Evolutionary conservation across 64 coral and sea anemone genomes (phyloP).

Genomic region (Stichodactyla mertensii): DNA sequence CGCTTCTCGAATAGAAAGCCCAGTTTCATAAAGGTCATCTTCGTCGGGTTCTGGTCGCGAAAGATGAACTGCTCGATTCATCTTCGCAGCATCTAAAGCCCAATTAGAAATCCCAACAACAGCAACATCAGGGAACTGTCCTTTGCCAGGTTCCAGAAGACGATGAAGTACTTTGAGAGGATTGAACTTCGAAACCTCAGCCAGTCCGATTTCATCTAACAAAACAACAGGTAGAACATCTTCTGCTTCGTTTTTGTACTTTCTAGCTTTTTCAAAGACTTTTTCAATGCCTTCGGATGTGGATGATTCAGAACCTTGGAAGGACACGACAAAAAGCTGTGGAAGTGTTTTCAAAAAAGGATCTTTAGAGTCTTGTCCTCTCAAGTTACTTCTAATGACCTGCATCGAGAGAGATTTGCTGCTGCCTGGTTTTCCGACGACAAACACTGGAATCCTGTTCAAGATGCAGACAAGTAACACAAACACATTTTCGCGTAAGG

Average conservation of each 20-base stretch:
- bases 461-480: conserved; percentile 70
- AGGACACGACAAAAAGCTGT: conserved; percentile 64
- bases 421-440: conserved; percentile 72
- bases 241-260: conserved; percentile 34
- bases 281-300: conserved; percentile 69
- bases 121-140: conserved; percentile 56
- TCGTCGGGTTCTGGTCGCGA: conserved; percentile 59
- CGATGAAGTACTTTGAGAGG: conserved; percentile 68
- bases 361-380: conserved; percentile 58
- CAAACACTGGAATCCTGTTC: conserved; percentile 67
- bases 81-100: conserved; percentile 69
- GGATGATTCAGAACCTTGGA: conserved; percentile 75
- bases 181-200: conserved; percentile 65
- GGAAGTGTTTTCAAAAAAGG: conserved; percentile 48
- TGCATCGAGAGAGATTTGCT: conserved; percentile 80
- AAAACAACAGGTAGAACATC: conserved; percentile 65
- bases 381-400: conserved; percentile 60
- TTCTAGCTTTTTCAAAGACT: conserved; percentile 70
- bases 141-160: conserved; percentile 48
- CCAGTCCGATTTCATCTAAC: conserved; percentile 67
- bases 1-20: conserved; percentile 33
- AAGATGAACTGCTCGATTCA: conserved; percentile 70
- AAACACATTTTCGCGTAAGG: conserved; percentile 74
- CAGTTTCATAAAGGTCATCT: conserved; percentile 64
- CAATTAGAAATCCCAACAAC: conserved; percentile 78